Percentiles rank a stretch among this genome's conserved stretches.
phyloP scores from a whole-genome alignment of 1,140 invertebrate genomes.

The Branchinecta lindahli region DNA sequence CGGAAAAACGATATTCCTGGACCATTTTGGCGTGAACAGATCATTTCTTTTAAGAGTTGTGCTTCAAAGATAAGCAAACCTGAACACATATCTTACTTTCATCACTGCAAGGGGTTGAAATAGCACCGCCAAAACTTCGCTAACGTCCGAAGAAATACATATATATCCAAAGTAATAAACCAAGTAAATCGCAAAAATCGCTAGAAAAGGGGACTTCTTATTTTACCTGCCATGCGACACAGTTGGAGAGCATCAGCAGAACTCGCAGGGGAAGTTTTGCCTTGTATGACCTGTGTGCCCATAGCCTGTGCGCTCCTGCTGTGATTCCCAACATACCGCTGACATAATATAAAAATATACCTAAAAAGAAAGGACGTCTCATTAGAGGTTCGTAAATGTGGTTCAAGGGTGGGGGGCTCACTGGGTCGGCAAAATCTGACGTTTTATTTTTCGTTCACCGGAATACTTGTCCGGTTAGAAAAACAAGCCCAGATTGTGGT shows the following conservation, averaged over 20 bases:
- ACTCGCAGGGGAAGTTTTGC: constrained; percentile 69
- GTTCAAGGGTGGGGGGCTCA: neutral
- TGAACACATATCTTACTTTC: no score
- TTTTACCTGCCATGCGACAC: constrained; percentile 67
- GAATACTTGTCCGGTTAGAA: neutral
- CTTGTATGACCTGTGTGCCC: constrained; percentile 87
- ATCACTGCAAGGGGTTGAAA: no score
- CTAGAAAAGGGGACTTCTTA: neutral
- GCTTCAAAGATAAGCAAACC: no score
- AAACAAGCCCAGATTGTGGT: no score
- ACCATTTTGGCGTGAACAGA: no score
- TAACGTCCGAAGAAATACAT: constrained; percentile 11
- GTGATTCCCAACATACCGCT: constrained; percentile 63
- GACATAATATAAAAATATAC: constrained; percentile 47
- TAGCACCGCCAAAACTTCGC: constrained; percentile 4
- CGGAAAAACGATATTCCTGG: no score
- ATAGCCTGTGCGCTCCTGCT: constrained; percentile 82
- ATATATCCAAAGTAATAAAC: neutral
- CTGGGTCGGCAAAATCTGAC: neutral
- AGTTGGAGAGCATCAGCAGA: constrained; percentile 60
- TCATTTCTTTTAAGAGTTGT: no score
- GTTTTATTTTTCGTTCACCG: neutral
- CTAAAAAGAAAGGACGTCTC: constrained; percentile 35
- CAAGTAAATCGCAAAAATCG: neutral
- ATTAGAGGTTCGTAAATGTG: neutral